A percentile compares a stretch with the other conserved stretches of the same genome.
phyloP scores from a whole-genome alignment of 2,888 invertebrate genomes.

The Spicauda simplicius region DNA sequence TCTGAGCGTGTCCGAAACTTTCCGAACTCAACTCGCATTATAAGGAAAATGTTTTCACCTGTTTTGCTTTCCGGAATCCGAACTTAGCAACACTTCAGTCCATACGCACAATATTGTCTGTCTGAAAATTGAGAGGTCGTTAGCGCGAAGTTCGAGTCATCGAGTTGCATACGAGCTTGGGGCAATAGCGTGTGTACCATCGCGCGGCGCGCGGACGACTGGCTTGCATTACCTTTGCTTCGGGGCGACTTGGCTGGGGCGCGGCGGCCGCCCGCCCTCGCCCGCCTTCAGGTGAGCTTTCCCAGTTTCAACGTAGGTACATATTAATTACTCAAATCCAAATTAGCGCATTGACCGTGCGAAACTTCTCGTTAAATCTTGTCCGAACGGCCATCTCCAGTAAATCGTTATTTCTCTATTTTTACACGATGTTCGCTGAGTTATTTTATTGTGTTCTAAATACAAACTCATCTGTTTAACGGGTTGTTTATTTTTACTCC shows the following conservation, averaged over 20 bases:
- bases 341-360: slow-evolving; percentile 67
- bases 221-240: slow-evolving; percentile 47
- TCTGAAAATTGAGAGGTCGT: too few species aligned
- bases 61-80: slow-evolving; percentile 9
- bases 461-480: neutral
- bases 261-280: slow-evolving; percentile 48
- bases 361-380: slow-evolving; percentile 61
- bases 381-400: slow-evolving; percentile 51
- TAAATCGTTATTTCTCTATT: slow-evolving; percentile 51
- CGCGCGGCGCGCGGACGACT: slow-evolving; percentile 67
- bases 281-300: slow-evolving; percentile 53
- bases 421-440: neutral
- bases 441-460: neutral
- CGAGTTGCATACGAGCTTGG: slow-evolving; percentile 49
- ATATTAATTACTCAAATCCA: slow-evolving; percentile 76
- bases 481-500: neutral
- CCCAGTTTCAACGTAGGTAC: slow-evolving; percentile 42
- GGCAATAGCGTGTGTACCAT: slow-evolving; percentile 44
- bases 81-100: slow-evolving; percentile 28
- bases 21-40: neutral
- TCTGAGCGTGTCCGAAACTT: neutral
- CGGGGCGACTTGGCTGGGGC: slow-evolving; percentile 41
- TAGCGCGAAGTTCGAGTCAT: slow-evolving; percentile 46
- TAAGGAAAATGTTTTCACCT: slow-evolving; percentile 21
- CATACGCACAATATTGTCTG: slow-evolving; percentile 11